phyloP scores from a whole-genome alignment of 2,113 vertebrate species.

The Caranx ignobilis region DNA sequence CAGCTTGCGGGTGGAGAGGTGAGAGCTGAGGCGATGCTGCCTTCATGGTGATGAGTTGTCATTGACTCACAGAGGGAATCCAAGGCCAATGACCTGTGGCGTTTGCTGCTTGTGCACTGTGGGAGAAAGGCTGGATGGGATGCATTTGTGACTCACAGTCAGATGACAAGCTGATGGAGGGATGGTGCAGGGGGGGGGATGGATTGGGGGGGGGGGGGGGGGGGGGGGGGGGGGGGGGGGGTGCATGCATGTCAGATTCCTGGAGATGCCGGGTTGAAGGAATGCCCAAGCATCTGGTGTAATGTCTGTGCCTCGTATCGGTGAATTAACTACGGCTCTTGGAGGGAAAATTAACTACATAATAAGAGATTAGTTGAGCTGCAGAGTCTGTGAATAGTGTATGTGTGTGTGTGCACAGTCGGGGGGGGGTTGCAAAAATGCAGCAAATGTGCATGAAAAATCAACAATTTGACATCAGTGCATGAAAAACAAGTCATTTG shows the following conservation, averaged over 20 bases:
- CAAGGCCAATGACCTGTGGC: slow-evolving; percentile 60
- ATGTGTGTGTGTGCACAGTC: too few species aligned
- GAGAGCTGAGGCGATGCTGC: slow-evolving; percentile 37
- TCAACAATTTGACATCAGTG: too few species aligned
- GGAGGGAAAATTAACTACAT: background rate
- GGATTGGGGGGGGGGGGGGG: background rate
- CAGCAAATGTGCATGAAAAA: background rate
- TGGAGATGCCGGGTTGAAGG: slow-evolving; percentile 22
- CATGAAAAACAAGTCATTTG: too few species aligned
- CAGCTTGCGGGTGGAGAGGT: slow-evolving; percentile 58
- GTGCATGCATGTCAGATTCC: slow-evolving; percentile 23
- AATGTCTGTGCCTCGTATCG: slow-evolving; percentile 7
- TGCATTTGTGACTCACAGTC: slow-evolving; percentile 64
- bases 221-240: background rate
- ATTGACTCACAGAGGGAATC: slow-evolving; percentile 63
- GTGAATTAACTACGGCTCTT: background rate
- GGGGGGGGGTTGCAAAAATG: background rate
- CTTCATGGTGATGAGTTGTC: slow-evolving; percentile 44
- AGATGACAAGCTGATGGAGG: slow-evolving; percentile 21
- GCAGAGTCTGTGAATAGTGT: background rate
- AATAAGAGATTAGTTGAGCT: background rate
- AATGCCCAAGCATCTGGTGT: slow-evolving; percentile 42
- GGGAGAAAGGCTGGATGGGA: slow-evolving; percentile 48
- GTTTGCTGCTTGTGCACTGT: slow-evolving; percentile 39
- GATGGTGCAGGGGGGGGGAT: background rate